Percentiles rank a stretch among this genome's conserved stretches.
Conservation (phyloP, 2,888 invertebrate genomes). For the Apoderus coryli region DNA sequence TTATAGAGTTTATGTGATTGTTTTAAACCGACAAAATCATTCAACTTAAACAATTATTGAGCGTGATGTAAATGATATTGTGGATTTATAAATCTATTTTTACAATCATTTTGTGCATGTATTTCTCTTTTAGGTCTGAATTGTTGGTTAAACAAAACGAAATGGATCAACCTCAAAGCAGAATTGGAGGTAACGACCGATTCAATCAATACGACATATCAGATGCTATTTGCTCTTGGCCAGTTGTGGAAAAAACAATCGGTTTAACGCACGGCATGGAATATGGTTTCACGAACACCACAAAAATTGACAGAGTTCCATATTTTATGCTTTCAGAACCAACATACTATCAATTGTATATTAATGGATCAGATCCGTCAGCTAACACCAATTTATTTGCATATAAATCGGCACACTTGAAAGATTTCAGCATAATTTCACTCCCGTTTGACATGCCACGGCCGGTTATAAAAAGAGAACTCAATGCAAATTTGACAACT, state of each 20-base stretch:
- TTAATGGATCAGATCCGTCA: slow-evolving; percentile 68
- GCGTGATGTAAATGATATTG: too few species aligned
- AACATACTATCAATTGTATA: slow-evolving; percentile 54
- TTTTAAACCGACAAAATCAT: too few species aligned
- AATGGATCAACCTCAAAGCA: slow-evolving; percentile 48
- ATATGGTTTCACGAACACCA: slow-evolving; percentile 60
- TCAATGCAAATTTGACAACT: slow-evolving; percentile 42
- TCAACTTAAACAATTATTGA: too few species aligned
- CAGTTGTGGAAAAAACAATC: slow-evolving; percentile 57
- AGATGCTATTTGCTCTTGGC: slow-evolving; percentile 64
- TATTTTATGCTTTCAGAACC: slow-evolving; percentile 69
- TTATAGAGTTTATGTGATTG: too few species aligned
- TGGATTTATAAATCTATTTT: too few species aligned
- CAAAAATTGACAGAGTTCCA: slow-evolving; percentile 44
- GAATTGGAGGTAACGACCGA: slow-evolving; percentile 44
- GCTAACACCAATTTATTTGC: slow-evolving; percentile 66
- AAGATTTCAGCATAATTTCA: slow-evolving; percentile 43
- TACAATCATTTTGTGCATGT: not conserved
- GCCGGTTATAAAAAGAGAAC: slow-evolving; percentile 45
- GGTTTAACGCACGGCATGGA: slow-evolving; percentile 77
- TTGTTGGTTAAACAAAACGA: slow-evolving; percentile 50
- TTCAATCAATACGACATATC: slow-evolving; percentile 33
- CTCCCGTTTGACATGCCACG: slow-evolving; percentile 73
- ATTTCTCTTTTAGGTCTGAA: slow-evolving; percentile 48
- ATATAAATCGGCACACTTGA: slow-evolving; percentile 53